A percentile compares a stretch with the other conserved stretches of the same genome.
These are phyloP conservation scores for Drosophila meridiana DNA, from an alignment of 2,888 invertebrate genomes.

Conservation along the genomic window DNA sequence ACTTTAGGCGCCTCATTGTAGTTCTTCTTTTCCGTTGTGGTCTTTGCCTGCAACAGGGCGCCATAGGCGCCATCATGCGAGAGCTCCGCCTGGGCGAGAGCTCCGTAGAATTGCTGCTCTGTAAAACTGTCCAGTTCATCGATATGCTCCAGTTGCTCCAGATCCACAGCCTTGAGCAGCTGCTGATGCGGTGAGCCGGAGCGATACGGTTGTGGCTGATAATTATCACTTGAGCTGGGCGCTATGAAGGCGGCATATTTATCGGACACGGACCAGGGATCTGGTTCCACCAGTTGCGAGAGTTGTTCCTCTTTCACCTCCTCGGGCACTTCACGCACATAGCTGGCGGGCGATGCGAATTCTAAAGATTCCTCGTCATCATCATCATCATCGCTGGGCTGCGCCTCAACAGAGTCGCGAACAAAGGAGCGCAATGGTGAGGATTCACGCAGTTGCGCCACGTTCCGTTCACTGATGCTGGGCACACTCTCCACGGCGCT, in stretches of 20 bases:
- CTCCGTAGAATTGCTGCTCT: slow-evolving; percentile 71
- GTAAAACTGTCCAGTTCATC: slow-evolving; percentile 67
- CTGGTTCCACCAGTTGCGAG: slow-evolving; percentile 42
- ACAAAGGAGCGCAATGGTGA: slow-evolving; percentile 76
- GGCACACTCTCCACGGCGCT: slow-evolving; percentile 92
- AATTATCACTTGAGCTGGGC: slow-evolving; percentile 61
- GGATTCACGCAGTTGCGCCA: slow-evolving; percentile 57
- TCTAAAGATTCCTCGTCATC: slow-evolving; percentile 34
- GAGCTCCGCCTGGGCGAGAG: slow-evolving; percentile 50
- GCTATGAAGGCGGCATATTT: slow-evolving; percentile 82
- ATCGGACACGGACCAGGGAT: slow-evolving; percentile 74
- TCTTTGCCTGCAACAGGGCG: slow-evolving; percentile 73
- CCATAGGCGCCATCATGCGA: slow-evolving; percentile 66
- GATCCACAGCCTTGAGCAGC: slow-evolving; percentile 75
- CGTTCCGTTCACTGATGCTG: slow-evolving; percentile 61
- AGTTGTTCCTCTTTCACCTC: slow-evolving; percentile 44
- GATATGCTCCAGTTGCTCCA: slow-evolving; percentile 68
- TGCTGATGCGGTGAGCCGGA: slow-evolving; percentile 84
- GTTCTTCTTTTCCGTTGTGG: slow-evolving; percentile 64
- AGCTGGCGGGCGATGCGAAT: slow-evolving; percentile 6
- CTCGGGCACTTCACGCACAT: slow-evolving; percentile 46
- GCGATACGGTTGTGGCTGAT: slow-evolving; percentile 82
- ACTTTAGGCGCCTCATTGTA: slow-evolving; percentile 86
- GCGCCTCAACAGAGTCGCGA: slow-evolving; percentile 83
- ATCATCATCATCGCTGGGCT: slow-evolving; percentile 70